A percentile compares a stretch with the other conserved stretches of the same genome.
phyloP scores from a whole-genome alignment of 2,797 vertebrate genomes.

The Betta splendens region DNA sequence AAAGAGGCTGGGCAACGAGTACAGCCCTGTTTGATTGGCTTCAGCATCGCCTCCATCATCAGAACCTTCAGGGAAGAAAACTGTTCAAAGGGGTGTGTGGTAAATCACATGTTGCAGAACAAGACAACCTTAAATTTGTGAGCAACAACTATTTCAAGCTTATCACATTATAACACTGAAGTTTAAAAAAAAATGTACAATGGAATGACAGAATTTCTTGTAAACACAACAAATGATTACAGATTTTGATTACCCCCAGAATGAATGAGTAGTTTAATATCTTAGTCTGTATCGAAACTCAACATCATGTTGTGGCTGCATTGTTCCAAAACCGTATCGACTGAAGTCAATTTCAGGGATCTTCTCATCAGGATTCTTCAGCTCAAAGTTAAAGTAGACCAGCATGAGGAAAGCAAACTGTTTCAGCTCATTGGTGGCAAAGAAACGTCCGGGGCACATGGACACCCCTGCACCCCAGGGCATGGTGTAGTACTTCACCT shows the following conservation, averaged over 20 bases:
- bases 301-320: slow-evolving; percentile 84
- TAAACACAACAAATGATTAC: not conserved
- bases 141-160: too few species aligned
- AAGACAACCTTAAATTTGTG: too few species aligned
- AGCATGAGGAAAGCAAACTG: slow-evolving; percentile 90
- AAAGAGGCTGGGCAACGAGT: too few species aligned
- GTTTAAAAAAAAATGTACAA: too few species aligned
- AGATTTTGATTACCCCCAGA: too few species aligned
- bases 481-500: slow-evolving; percentile 88
- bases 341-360: slow-evolving; percentile 80
- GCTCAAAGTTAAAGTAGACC: slow-evolving; percentile 87
- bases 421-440: slow-evolving; percentile 89
- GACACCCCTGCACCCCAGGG: slow-evolving; percentile 90
- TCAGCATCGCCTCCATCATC: too few species aligned
- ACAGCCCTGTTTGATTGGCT: too few species aligned
- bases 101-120: too few species aligned
- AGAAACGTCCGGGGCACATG: slow-evolving; percentile 90
- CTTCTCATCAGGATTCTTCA: slow-evolving; percentile 76
- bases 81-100: too few species aligned
- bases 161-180: too few species aligned
- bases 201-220: too few species aligned
- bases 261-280: slow-evolving; percentile 40
- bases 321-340: slow-evolving; percentile 88
- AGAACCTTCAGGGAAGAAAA: too few species aligned
- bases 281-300: slow-evolving; percentile 83